phyloP scores from a whole-genome alignment of 2,797 vertebrate species.

The Lacerta viridis region DNA sequence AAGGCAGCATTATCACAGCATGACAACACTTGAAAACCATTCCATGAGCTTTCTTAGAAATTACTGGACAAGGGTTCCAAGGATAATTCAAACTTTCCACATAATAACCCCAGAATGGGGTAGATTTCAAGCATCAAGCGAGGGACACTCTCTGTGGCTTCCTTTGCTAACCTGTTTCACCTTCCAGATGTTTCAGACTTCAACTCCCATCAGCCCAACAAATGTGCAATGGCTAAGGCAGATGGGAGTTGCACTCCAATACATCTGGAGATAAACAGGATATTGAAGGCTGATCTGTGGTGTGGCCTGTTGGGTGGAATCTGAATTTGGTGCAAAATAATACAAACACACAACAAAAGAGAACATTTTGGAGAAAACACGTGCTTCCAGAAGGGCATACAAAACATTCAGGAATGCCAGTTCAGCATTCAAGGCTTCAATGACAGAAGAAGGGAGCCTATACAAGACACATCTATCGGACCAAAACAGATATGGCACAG shows the following conservation, averaged over 20 bases:
- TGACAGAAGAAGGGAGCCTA: not conserved
- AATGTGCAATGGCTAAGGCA: no score
- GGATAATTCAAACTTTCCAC: not conserved
- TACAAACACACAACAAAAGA: not conserved
- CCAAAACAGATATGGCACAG: not conserved
- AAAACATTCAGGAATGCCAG: not conserved
- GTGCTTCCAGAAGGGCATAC: not conserved
- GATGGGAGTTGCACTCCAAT: no score
- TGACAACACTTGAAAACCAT: not conserved
- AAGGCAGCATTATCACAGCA: rapidly evolving
- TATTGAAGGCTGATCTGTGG: no score
- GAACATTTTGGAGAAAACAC: not conserved
- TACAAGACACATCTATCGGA: not conserved
- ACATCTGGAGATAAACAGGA: no score
- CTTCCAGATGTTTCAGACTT: no score
- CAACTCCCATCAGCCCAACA: no score
- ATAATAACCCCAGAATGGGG: not conserved
- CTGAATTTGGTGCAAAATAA: not conserved
- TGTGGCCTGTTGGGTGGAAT: not conserved
- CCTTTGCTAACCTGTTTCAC: no score
- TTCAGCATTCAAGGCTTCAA: not conserved
- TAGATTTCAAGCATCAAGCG: not conserved
- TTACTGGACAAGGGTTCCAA: not conserved
- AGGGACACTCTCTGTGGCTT: not conserved
- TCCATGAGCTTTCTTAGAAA: not conserved